Base-by-base conservation (phyloP, 2,888 invertebrate genomes). In the Dryocosmus kuriphilus region DNA sequence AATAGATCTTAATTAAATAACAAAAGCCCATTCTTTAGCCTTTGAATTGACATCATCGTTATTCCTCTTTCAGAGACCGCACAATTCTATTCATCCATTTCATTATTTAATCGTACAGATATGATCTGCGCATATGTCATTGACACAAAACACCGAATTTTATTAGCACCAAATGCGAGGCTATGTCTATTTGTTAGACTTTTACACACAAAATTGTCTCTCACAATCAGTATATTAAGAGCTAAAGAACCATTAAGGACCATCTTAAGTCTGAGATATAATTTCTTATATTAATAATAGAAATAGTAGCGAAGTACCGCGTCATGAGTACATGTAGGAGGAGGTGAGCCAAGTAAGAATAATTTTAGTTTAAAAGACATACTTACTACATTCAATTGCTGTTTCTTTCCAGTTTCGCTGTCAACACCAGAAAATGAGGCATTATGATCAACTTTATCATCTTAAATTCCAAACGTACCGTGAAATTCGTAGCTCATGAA, bases 401-500 rank as follows among this genome's bases (percentile, higher is more conserved):
- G 83, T 27, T 85, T 79, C 8, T 84, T 85, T 6, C 81, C 83
- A 11, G 79, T 81, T 74, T 92, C 92, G 24, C 87, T 79, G 5
- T 86, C 65, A 0, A 84, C 87, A 0, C 91, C 89, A 82, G 93
- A 94, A 0, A 96, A 92, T 0, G 95, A 95, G 0, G 96, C 93
- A 86, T 95, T 95, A 79, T 95, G 94, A 0, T 95, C 96, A 0
- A 95, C 94, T n/a, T n/a, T n/a, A n/a, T n/a, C n/a, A n/a, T n/a
- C n/a, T n/a, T n/a, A 4, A 92, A 91, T 1, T 92, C 92, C 95
- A 22, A 1, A n/a, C 90, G 89, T 38, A 1, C 95, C 95, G 84
- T 95, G 94, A 85, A 95, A 92, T 87, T 96, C 96, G 84, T 96
- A 96, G 0, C 95, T 91, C 96, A 96, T 96, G 0, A 96, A 87